Conservation (phyloP, 2,113 vertebrate species). For the Brevimyrus niger region DNA sequence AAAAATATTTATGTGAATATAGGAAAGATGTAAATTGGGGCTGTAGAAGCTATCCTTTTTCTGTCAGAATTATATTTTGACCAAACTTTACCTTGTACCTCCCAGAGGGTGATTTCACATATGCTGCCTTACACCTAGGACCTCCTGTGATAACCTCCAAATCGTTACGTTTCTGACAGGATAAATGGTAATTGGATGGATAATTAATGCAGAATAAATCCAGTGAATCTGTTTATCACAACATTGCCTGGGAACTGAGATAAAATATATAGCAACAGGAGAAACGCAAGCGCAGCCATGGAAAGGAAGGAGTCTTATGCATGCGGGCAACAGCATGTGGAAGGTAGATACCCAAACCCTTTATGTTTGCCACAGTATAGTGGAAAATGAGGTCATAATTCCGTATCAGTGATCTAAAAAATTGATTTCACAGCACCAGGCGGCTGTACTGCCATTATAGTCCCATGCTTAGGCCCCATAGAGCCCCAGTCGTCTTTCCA, state of each 20-base stretch:
- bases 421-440: background rate
- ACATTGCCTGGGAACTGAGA: background rate
- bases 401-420: background rate
- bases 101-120: background rate
- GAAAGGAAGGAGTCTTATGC: background rate
- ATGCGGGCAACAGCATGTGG: background rate
- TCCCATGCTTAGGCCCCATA: background rate
- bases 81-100: background rate
- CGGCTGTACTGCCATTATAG: background rate
- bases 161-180: background rate
- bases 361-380: background rate
- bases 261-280: background rate
- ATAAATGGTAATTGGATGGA: background rate
- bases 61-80: background rate
- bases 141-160: background rate
- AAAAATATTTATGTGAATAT: background rate
- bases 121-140: background rate
- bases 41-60: background rate
- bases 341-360: background rate
- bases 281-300: background rate
- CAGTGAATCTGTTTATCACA: background rate
- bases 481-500: background rate
- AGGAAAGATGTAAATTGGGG: background rate
- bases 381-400: slow-evolving; percentile 4
- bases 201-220: slow-evolving; percentile 2